These are phyloP conservation scores for Alexandromys fortis DNA, from an alignment of 2,113 vertebrate genomes.

Conservation along the genomic window DNA sequence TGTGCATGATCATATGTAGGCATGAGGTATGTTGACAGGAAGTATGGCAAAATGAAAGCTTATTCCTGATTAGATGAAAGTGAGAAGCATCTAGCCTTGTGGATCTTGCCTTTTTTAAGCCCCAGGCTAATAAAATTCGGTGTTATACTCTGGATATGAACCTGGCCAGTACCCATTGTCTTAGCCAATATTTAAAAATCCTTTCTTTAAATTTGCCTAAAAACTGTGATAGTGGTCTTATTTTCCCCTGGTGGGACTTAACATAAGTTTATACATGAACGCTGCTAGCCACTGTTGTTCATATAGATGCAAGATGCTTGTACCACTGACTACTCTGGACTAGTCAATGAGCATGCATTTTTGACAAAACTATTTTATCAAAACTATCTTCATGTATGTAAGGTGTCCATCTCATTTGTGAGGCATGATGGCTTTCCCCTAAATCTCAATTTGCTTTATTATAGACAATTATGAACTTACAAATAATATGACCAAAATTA, in stretches of 20 bases:
- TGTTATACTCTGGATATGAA: too few species aligned
- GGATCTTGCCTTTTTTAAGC: not conserved
- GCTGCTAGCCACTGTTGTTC: not conserved
- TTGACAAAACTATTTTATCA: not conserved
- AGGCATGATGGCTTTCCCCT: not conserved
- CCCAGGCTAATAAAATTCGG: not conserved
- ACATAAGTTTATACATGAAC: not conserved
- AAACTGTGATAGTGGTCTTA: not conserved
- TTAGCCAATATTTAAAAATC: not conserved
- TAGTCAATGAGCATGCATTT: not conserved
- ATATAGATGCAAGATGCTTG: not conserved
- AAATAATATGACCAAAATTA: not conserved
- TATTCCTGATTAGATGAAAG: not conserved
- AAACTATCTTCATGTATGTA: too few species aligned
- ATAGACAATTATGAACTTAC: not conserved
- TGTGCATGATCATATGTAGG: not conserved
- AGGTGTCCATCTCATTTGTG: not conserved
- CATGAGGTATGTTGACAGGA: not conserved
- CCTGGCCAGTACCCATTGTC: not conserved
- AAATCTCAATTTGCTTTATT: constrained; percentile 4
- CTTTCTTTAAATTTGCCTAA: not conserved
- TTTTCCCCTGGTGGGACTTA: not conserved
- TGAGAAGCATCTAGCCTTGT: not conserved
- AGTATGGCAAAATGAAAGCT: not conserved
- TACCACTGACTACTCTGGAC: not conserved